These are phyloP conservation scores for Protosalanx chinensis DNA, from an alignment of 2,797 vertebrate genomes.

Conservation along the genomic window DNA sequence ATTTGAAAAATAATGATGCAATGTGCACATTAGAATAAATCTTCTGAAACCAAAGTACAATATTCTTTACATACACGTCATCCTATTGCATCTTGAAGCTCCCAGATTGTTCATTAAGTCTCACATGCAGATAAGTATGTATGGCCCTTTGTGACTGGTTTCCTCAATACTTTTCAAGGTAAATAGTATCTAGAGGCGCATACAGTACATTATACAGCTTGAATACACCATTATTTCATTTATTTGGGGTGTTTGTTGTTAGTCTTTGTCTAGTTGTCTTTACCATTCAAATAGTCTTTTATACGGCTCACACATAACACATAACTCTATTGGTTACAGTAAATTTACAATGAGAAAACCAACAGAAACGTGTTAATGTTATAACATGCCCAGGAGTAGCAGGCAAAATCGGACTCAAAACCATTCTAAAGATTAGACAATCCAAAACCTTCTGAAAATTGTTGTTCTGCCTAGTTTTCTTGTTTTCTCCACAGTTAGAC, in stretches of 20 bases:
- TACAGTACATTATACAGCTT: constrained; percentile 21
- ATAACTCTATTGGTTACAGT: not conserved
- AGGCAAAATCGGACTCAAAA: too few relatives aligned
- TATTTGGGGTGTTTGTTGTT: not conserved
- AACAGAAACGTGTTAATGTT: too few relatives aligned
- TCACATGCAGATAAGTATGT: constrained; percentile 35
- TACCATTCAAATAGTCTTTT: constrained; percentile 8
- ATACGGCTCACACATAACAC: not conserved
- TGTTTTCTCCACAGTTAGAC: not conserved
- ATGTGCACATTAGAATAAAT: constrained; percentile 51
- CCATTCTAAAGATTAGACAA: too few relatives aligned
- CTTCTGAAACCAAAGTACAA: constrained; percentile 44
- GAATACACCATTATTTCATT: constrained; percentile 12
- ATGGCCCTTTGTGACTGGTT: constrained; percentile 9
- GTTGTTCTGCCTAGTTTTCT: too few relatives aligned
- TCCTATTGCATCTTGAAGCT: constrained; percentile 25
- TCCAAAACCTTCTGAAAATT: too few relatives aligned
- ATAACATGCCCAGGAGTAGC: too few relatives aligned
- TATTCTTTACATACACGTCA: constrained; percentile 33
- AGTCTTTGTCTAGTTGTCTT: not conserved
- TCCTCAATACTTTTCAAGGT: too few relatives aligned
- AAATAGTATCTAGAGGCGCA: constrained; percentile 17
- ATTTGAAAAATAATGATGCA: constrained; percentile 55
- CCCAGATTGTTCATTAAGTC: constrained; percentile 15
- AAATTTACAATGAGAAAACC: not conserved